These are phyloP conservation scores for Euwallacea similis DNA, from an alignment of 1,140 invertebrate species.

Conservation along the genomic window DNA sequence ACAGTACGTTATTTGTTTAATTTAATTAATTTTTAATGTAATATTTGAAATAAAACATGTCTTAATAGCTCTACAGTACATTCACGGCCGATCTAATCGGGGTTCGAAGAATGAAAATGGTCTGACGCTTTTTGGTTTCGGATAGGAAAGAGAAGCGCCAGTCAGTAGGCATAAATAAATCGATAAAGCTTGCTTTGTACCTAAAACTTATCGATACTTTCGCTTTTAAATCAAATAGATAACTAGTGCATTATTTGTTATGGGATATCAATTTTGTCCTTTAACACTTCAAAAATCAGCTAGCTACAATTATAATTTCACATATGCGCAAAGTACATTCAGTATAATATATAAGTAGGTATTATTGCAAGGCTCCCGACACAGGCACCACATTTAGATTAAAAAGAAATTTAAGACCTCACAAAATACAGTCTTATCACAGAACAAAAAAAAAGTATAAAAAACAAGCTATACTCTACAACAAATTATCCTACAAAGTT, in stretches of 20 bases:
- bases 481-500: conserved; percentile 25
- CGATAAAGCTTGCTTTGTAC: neutral
- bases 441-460: conserved; percentile 50
- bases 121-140: neutral
- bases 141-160: too few relatives aligned
- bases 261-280: neutral
- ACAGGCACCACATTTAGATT: conserved; percentile 52
- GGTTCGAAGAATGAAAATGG: neutral
- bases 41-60: neutral
- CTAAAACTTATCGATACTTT: conserved; percentile 1
- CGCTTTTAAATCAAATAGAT: neutral
- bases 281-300: conserved; percentile 3
- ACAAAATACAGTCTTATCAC: conserved; percentile 52
- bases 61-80: neutral
- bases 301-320: conserved; percentile 14
- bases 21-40: conserved; percentile 1
- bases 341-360: conserved; percentile 37
- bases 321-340: conserved; percentile 1
- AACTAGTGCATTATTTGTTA: too few relatives aligned
- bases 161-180: too few relatives aligned
- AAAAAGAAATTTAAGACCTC: conserved; percentile 40
- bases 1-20: conserved; percentile 42
- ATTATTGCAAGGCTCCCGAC: conserved; percentile 44
- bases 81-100: neutral
- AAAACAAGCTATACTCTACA: conserved; percentile 10